Evolutionary conservation across 2,113 vertebrate species (phyloP).

Genomic region (Mungos mungo): DNA sequence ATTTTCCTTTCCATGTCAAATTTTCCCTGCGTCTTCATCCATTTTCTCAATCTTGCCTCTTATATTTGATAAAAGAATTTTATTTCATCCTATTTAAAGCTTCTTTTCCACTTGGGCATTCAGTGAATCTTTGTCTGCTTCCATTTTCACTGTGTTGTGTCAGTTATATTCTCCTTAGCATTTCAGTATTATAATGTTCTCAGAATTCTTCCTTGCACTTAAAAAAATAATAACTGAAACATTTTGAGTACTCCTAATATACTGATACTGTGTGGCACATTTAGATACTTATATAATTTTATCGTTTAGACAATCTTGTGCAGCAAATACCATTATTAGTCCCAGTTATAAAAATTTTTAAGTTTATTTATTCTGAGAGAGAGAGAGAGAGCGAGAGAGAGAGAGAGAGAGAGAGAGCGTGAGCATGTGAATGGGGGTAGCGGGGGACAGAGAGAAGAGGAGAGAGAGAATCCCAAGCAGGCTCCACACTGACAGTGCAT

Average conservation of each 20-base stretch:
- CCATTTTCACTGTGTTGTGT: neutral
- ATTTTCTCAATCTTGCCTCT: neutral
- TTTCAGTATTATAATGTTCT: neutral
- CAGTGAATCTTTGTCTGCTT: neutral
- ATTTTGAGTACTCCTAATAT: rapidly evolving
- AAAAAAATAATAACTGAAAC: neutral
- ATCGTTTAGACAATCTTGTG: neutral
- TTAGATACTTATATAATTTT: neutral
- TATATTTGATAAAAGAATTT: neutral
- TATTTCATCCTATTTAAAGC: neutral
- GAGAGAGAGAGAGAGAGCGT: no score
- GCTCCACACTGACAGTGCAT: no score
- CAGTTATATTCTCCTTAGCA: neutral
- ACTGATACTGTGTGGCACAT: neutral
- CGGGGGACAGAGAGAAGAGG: no score
- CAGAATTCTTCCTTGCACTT: neutral
- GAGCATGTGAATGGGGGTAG: no score
- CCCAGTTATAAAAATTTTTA: neutral
- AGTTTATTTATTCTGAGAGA: no score
- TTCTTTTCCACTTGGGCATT: neutral
- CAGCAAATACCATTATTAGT: neutral
- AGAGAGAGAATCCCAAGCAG: no score
- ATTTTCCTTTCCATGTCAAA: neutral
- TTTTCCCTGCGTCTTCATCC: neutral
- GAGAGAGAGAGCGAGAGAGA: rapidly evolving